These are phyloP conservation scores for Porites cylindrica DNA, from an alignment of 92 coral and sea anemone species.

Conservation along the genomic window DNA sequence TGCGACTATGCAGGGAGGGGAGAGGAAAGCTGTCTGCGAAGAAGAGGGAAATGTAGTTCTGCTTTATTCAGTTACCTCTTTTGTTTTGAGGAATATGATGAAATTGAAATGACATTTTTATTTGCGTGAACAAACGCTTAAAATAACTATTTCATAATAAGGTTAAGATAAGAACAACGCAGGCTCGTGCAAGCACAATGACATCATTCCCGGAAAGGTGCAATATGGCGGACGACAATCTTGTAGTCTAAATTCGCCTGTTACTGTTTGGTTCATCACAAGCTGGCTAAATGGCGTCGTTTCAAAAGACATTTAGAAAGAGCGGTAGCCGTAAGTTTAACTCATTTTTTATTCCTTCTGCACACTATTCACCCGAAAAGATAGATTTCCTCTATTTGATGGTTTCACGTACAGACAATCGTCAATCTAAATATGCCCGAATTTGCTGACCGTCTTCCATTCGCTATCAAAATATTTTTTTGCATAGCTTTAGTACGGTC, in stretches of 20 bases:
- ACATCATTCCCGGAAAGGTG: slow-evolving; percentile 30
- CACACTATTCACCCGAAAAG: neutral
- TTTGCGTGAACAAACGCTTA: neutral
- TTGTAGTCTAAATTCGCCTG: neutral
- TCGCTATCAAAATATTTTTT: neutral
- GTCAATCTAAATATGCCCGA: neutral
- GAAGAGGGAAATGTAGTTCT: neutral
- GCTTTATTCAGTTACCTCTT: neutral
- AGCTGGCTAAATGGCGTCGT: slow-evolving; percentile 31
- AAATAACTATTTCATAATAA: slow-evolving; percentile 19
- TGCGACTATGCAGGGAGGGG: neutral
- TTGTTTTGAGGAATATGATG: neutral
- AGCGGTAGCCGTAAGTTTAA: slow-evolving; percentile 77
- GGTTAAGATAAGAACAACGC: slow-evolving; percentile 27
- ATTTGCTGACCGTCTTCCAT: neutral
- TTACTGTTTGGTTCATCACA: neutral
- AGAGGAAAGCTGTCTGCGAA: neutral
- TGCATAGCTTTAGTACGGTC: neutral
- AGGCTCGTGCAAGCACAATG: slow-evolving; percentile 59
- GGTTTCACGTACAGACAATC: too few relatives aligned
- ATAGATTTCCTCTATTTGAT: neutral
- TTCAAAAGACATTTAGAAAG: slow-evolving; percentile 79
- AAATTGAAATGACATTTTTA: neutral
- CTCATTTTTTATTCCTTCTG: neutral
- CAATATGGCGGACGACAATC: slow-evolving; percentile 32